These are phyloP conservation scores for Drosophila tristis DNA, from an alignment of 1,140 invertebrate species.

Conservation along the genomic window DNA sequence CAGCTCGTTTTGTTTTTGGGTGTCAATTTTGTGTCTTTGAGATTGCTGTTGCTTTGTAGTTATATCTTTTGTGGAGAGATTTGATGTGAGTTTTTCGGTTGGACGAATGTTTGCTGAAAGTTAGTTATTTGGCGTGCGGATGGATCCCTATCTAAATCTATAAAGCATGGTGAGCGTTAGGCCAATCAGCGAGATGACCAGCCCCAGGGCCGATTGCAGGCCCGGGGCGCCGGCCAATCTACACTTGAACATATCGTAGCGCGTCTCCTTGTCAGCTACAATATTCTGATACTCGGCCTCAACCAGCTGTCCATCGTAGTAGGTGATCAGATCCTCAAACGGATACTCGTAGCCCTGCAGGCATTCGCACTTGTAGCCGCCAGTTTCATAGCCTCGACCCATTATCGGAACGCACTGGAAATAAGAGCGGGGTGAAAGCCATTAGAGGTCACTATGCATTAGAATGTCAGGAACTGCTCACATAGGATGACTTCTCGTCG, in stretches of 20 bases:
- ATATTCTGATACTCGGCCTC: constrained; percentile 97
- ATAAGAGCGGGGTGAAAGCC: background rate
- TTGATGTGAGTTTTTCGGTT: constrained; percentile 50
- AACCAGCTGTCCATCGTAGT: constrained; percentile 97
- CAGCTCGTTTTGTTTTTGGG: constrained; percentile 78
- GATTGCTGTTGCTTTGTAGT: constrained; percentile 47
- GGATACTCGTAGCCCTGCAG: constrained; percentile 98
- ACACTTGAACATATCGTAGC: constrained; percentile 96
- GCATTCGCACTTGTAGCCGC: constrained; percentile 99
- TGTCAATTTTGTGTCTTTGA: constrained; percentile 75
- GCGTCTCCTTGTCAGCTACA: constrained; percentile 90
- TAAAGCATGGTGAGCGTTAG: constrained; percentile 74
- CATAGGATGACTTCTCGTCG: constrained; percentile 95
- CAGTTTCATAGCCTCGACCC: constrained; percentile 94
- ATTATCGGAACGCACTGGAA: constrained; percentile 96
- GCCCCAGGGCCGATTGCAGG: constrained; percentile 85
- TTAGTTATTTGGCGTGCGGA: constrained; percentile 58
- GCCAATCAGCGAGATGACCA: constrained; percentile 69
- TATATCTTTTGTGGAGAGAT: constrained; percentile 50
- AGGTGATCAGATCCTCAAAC: constrained; percentile 96
- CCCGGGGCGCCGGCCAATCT: constrained; percentile 92
- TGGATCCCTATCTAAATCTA: constrained; percentile 76
- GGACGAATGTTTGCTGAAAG: constrained; percentile 58
- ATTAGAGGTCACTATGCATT: background rate
- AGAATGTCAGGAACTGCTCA: constrained; percentile 85